A percentile compares a stretch with the other conserved stretches of the same genome.
These are phyloP conservation scores for Nerophis ophidion DNA, from an alignment of 2,113 vertebrate genomes.

Conservation along the genomic window DNA sequence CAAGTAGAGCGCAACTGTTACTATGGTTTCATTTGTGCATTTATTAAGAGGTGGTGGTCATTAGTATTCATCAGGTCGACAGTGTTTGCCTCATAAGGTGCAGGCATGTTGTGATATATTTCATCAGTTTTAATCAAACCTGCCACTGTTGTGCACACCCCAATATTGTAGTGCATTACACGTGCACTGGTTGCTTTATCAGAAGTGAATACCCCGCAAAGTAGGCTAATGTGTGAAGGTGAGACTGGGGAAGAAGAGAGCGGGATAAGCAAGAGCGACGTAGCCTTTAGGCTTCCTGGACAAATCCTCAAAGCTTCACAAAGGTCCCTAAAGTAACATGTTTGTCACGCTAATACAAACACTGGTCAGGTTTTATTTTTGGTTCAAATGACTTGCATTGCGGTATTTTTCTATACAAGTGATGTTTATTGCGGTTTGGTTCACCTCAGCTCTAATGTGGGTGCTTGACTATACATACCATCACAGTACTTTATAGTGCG, in stretches of 20 bases:
- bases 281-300: slow-evolving; percentile 1
- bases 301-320: too few relatives aligned
- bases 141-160: neutral
- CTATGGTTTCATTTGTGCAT: slow-evolving; percentile 67
- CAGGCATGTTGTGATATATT: too few relatives aligned
- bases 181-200: slow-evolving; percentile 44
- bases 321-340: too few relatives aligned
- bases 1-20: slow-evolving; percentile 68
- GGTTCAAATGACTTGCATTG: too few relatives aligned
- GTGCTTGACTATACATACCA: too few relatives aligned
- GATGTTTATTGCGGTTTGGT: too few relatives aligned
- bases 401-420: too few relatives aligned
- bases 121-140: too few relatives aligned
- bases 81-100: neutral
- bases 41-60: slow-evolving; percentile 55
- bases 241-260: slow-evolving; percentile 6
- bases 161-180: slow-evolving; percentile 10
- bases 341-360: too few relatives aligned
- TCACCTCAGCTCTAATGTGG: too few relatives aligned
- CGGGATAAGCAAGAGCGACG: slow-evolving; percentile 2
- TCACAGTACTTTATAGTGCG: too few relatives aligned
- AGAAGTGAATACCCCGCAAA: slow-evolving; percentile 48
- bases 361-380: too few relatives aligned
- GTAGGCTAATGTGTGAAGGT: slow-evolving; percentile 49
- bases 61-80: slow-evolving; percentile 62